phyloP scores from a whole-genome alignment of 2,113 vertebrate species.

The Macaca mulatta region DNA sequence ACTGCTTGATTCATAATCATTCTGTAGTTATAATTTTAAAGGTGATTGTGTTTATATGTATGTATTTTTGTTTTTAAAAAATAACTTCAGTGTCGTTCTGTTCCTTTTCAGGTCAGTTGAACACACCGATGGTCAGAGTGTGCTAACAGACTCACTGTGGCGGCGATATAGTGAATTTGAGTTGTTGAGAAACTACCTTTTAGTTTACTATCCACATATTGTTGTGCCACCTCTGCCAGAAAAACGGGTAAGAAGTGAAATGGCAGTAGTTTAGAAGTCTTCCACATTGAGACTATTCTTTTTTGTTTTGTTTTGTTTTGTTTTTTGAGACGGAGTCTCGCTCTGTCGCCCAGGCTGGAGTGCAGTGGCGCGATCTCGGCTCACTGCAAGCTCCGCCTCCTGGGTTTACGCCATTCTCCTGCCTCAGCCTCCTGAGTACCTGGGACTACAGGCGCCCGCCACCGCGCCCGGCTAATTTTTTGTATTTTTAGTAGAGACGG shows the following conservation, averaged over 20 bases:
- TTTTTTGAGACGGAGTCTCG: too few species aligned
- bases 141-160: conserved; percentile 93
- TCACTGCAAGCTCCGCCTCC: too few species aligned
- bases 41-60: background rate
- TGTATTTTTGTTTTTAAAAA: background rate
- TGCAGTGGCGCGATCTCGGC: too few species aligned
- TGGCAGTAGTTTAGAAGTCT: background rate
- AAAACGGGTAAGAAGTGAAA: conserved; percentile 91
- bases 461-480: too few species aligned
- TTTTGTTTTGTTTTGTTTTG: too few species aligned
- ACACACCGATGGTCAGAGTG: conserved; percentile 87
- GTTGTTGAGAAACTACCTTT: conserved; percentile 92
- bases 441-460: too few species aligned
- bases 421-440: too few species aligned
- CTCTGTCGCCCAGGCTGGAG: too few species aligned
- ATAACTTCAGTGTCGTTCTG: background rate
- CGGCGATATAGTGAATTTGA: conserved; percentile 98
- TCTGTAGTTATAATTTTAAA: conserved; percentile 33
- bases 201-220: conserved; percentile 91
- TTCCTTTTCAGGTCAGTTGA: conserved; percentile 88
- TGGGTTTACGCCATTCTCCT: too few species aligned
- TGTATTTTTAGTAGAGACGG: too few species aligned
- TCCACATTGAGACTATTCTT: background rate
- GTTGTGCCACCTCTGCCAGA: conserved; percentile 96
- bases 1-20: background rate